Conservation (phyloP, 1,140 invertebrate genomes). For the Brachionus koreanus region DNA sequence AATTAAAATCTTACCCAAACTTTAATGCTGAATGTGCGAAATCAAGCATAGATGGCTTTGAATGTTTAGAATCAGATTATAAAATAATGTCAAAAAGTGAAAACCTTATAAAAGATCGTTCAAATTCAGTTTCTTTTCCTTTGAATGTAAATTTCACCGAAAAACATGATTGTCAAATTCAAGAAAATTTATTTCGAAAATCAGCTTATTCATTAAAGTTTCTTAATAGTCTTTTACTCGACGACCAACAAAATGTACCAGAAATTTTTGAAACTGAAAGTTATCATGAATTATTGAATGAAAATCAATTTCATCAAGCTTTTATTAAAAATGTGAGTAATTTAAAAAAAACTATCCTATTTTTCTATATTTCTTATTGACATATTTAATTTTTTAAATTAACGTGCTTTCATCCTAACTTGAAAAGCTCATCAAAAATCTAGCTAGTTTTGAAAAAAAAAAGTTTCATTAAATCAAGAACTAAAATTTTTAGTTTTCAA, state of each 20-base stretch:
- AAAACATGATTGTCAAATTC: background rate
- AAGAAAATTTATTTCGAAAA: too few species aligned
- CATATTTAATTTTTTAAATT: too few species aligned
- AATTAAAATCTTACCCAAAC: background rate
- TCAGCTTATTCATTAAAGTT: background rate
- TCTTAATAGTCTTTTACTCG: background rate
- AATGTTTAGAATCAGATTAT: too few species aligned
- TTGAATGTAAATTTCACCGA: background rate
- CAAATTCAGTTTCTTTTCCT: background rate
- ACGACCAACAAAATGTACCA: background rate
- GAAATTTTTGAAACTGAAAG: background rate
- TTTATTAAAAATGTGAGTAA: slow-evolving; percentile 37
- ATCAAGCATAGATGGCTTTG: too few species aligned
- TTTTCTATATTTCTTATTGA: too few species aligned
- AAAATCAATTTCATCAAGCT: slow-evolving; percentile 35
- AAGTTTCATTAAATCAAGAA: background rate
- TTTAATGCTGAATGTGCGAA: background rate
- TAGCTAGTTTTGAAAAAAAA: too few species aligned
- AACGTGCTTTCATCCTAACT: too few species aligned
- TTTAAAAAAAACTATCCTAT: too few species aligned
- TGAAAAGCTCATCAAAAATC: too few species aligned
- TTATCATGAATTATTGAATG: background rate
- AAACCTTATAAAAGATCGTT: background rate
- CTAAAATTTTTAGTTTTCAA: background rate
- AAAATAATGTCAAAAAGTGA: too few species aligned